Evolutionary conservation across 1,140 invertebrate genomes (phyloP).

Genomic region (Drosophila oshimai): DNA sequence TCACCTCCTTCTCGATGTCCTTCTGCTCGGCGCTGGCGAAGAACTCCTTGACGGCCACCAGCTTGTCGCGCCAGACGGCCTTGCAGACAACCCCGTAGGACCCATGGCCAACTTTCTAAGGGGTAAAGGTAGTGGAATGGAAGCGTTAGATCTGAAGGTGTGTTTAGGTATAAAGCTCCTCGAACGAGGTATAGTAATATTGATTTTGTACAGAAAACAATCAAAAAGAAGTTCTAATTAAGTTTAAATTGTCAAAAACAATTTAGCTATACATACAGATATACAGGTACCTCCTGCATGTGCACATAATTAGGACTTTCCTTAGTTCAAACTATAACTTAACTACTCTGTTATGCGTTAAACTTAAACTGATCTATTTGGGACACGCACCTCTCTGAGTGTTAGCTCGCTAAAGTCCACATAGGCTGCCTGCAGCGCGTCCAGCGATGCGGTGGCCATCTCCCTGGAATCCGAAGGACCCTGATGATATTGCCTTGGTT

Average conservation of each 20-base stretch:
- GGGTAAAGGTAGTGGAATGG: neutral
- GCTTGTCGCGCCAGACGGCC: slow-evolving; percentile 91
- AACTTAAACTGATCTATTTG: too few relatives aligned
- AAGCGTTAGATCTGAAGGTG: neutral
- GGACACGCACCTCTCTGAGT: slow-evolving; percentile 46
- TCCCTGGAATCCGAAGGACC: slow-evolving; percentile 2
- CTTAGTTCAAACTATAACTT: too few relatives aligned
- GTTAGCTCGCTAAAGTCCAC: slow-evolving; percentile 56
- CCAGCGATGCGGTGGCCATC: slow-evolving; percentile 56
- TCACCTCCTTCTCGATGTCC: slow-evolving; percentile 90
- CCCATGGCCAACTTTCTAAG: slow-evolving; percentile 95
- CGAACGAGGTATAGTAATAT: too few relatives aligned
- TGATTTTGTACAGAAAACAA: too few relatives aligned
- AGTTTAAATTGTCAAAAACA: too few relatives aligned
- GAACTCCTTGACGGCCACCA: slow-evolving; percentile 96
- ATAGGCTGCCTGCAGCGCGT: slow-evolving; percentile 48
- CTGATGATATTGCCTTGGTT: too few relatives aligned
- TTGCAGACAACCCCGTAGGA: slow-evolving; percentile 97
- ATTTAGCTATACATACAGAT: too few relatives aligned
- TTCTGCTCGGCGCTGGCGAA: slow-evolving; percentile 94
- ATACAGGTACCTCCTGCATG: too few relatives aligned
- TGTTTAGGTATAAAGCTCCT: too few relatives aligned
- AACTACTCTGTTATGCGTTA: too few relatives aligned
- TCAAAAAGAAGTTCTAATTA: too few relatives aligned
- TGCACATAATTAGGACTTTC: too few relatives aligned